Percentiles rank a stretch among this genome's conserved stretches.
These are phyloP conservation scores for Psilopsiagon aurifrons DNA, from an alignment of 2,113 vertebrate species.

Conservation along the genomic window DNA sequence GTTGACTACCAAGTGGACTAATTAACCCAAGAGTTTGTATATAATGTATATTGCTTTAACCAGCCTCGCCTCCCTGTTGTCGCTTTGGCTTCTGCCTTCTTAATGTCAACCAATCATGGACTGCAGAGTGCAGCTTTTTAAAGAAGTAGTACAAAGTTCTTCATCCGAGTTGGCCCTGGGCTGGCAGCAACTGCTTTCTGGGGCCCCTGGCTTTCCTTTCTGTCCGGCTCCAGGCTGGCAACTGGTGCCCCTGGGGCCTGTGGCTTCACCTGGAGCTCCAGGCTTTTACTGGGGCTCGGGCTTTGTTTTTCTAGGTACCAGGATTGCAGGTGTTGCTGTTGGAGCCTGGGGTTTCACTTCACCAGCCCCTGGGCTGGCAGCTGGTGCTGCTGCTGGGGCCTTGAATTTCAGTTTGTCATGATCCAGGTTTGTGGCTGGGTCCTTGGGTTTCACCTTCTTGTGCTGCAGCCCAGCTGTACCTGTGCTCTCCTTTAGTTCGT, in stretches of 20 bases:
- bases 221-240: slow-evolving; percentile 40
- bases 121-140: slow-evolving; percentile 69
- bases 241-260: slow-evolving; percentile 9
- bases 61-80: slow-evolving; percentile 70
- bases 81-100: slow-evolving; percentile 73
- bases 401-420: slow-evolving; percentile 36
- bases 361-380: slow-evolving; percentile 21
- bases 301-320: slow-evolving; percentile 51
- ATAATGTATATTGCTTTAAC: slow-evolving; percentile 83
- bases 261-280: slow-evolving; percentile 29
- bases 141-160: slow-evolving; percentile 56
- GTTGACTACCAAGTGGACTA: slow-evolving; percentile 77
- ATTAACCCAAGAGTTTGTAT: slow-evolving; percentile 77
- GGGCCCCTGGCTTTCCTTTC: slow-evolving; percentile 34
- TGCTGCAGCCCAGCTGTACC: slow-evolving; percentile 31
- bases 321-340: slow-evolving; percentile 30
- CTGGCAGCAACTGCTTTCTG: background rate
- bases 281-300: slow-evolving; percentile 22
- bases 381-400: slow-evolving; percentile 47
- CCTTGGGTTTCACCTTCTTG: slow-evolving; percentile 24
- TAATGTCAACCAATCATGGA: slow-evolving; percentile 77
- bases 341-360: slow-evolving; percentile 39
- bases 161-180: background rate
- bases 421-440: slow-evolving; percentile 41
- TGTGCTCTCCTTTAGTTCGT: slow-evolving; percentile 53